Evolutionary conservation across 2,113 vertebrate species (phyloP).

Genomic region (Poeciliopsis occidentalis): DNA sequence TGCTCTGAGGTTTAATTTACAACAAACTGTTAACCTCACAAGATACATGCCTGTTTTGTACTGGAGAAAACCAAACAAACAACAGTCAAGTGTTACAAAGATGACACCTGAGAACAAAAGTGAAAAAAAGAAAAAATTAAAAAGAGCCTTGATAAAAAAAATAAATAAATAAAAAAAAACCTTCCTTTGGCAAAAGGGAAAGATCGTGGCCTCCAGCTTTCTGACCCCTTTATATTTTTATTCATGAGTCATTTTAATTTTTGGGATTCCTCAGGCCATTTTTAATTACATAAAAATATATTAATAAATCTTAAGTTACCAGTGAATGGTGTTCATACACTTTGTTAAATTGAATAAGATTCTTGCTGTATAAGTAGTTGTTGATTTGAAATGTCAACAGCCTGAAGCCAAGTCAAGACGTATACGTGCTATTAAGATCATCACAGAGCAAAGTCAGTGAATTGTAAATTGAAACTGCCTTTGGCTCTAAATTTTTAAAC

Average conservation of each 20-base stretch:
- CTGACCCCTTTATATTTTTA: slow-evolving; percentile 6
- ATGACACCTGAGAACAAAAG: neutral
- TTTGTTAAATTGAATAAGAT: slow-evolving; percentile 1
- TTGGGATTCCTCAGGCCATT: neutral
- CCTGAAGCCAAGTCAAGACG: slow-evolving; percentile 48
- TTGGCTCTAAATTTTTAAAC: slow-evolving; percentile 40
- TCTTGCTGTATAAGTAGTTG: neutral
- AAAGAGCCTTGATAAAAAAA: neutral
- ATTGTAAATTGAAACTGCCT: slow-evolving; percentile 37
- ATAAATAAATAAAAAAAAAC: neutral
- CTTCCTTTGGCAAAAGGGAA: neutral
- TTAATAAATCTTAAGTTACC: slow-evolving; percentile 24
- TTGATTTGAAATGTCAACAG: slow-evolving; percentile 52
- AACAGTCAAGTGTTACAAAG: neutral
- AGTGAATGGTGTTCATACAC: slow-evolving; percentile 1
- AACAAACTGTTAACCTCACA: neutral
- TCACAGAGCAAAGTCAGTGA: slow-evolving; percentile 31
- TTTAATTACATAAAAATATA: slow-evolving; percentile 2
- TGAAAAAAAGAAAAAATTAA: neutral
- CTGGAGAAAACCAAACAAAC: neutral
- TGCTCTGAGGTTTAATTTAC: neutral
- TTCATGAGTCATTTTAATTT: slow-evolving; percentile 10
- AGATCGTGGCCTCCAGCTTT: slow-evolving; percentile 6
- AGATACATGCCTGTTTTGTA: neutral
- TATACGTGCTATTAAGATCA: slow-evolving; percentile 44